Base-by-base conservation (phyloP, 2,888 invertebrate genomes). In the Reticulitermes lucifugus region DNA sequence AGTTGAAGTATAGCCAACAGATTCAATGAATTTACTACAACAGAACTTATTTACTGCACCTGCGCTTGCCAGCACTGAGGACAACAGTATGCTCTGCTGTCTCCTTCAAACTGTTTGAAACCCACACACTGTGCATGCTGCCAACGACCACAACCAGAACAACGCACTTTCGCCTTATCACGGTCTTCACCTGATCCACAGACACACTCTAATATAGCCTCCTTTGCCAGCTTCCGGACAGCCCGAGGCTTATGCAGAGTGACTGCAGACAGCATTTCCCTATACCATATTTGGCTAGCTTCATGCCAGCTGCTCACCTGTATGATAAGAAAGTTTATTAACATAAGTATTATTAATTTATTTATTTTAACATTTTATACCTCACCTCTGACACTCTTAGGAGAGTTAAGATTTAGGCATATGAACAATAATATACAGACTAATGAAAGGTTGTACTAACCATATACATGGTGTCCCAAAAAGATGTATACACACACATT, bases 51-150 rank as follows among this genome's bases (percentile, higher is more conserved):
- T 55, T 55, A 55, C 18, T 18, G 14, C 88, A 90, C 89, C 88
- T 89, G 87, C 60, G 89, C 86, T 79, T 90, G 89, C 93, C 94
- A 95, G 90, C 96, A 96, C 87, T 93, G 93, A 0, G 95, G 95
- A 89, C 96, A 96, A 59, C 91, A 89, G 88, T 95, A 95, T 22
- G 90, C 88, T 1, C 90, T 89, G 77, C 89, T 89, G 5, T 87
- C 87, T 18, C 90, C 89, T 88, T 92, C 92, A 87, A 93, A 51
- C 22, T 71, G 41, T n/a, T 71, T 35, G 59, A 70, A 81, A 12
- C 79, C 92, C 18, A 96, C 92, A 90, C 96, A 96, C 0, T 89
- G 88, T 0, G 90, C 89, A 90, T 96, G 96, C 89, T 96, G 96
- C 88, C 91, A 91, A 85, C 92, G 91, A 0, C 89, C 89, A 89